Evolutionary conservation across 1,140 invertebrate genomes (phyloP).

Genomic region (Belonocnema kinseyi): DNA sequence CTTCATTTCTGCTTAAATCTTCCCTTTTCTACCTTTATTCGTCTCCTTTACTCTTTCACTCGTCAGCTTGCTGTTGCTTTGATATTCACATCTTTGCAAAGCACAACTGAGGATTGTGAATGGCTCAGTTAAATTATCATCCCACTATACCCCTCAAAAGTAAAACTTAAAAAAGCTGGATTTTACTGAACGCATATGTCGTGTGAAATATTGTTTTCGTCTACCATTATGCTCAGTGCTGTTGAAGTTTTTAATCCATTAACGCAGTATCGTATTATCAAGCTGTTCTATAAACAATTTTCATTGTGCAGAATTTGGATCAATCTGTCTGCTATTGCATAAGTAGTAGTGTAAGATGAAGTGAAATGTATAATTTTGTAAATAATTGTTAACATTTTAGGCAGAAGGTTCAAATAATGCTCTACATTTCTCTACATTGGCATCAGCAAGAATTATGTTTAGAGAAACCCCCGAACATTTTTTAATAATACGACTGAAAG

Average conservation of each 20-base stretch:
- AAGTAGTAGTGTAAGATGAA: no score
- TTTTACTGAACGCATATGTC: not conserved
- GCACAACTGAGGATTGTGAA: not conserved
- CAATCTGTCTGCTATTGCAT: not conserved
- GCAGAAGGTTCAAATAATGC: not conserved
- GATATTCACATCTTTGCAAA: not conserved
- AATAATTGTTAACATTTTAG: no score
- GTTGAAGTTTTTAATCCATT: not conserved
- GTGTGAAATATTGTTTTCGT: not conserved
- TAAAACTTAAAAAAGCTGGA: not conserved
- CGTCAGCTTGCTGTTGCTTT: not conserved
- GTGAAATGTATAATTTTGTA: no score
- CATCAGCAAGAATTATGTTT: not conserved
- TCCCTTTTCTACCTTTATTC: not conserved
- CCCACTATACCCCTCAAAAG: not conserved
- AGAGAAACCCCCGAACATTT: no score
- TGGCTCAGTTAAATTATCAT: constrained; percentile 17
- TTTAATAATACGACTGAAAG: no score
- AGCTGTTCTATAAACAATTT: not conserved
- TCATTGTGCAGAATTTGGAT: not conserved
- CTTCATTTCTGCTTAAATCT: not conserved
- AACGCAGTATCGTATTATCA: not conserved
- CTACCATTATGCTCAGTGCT: not conserved
- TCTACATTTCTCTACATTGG: constrained; percentile 29
- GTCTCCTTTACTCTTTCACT: not conserved